A percentile compares a stretch with the other conserved stretches of the same genome.
Evolutionary conservation across 1,140 invertebrate species (phyloP).

Genomic region (Neodiprion pinetum): DNA sequence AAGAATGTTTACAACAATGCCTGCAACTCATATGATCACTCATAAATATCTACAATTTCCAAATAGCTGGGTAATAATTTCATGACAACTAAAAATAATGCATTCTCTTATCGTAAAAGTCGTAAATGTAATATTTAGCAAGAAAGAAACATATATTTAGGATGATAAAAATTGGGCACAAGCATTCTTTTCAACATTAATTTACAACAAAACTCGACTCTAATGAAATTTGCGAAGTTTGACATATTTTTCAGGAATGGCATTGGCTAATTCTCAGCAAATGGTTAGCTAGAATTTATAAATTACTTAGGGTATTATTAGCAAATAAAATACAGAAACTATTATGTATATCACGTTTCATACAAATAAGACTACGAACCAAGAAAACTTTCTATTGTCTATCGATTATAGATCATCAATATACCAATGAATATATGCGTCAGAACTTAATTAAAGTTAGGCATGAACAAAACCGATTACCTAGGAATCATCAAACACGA

Average conservation of each 20-base stretch:
- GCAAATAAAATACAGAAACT: slow-evolving; percentile 1
- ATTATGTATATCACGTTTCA: background rate
- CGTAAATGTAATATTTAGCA: background rate
- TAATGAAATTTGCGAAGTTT: background rate
- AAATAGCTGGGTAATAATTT: background rate
- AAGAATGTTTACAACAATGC: background rate
- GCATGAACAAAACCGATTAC: background rate
- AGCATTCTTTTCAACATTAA: background rate
- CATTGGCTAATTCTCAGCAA: background rate
- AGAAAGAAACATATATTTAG: background rate
- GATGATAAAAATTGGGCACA: background rate
- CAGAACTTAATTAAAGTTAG: background rate
- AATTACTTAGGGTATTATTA: background rate
- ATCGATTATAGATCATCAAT: background rate
- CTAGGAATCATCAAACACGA: too few relatives aligned
- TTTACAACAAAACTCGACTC: background rate
- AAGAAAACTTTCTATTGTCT: background rate
- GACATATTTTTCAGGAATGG: background rate
- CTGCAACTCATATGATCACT: background rate
- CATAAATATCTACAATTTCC: slow-evolving; percentile 1
- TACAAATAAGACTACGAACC: background rate
- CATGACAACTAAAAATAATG: background rate
- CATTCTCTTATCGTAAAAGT: too few relatives aligned
- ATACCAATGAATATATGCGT: background rate
- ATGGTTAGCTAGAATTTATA: background rate